These are phyloP conservation scores for Morone saxatilis DNA, from an alignment of 2,113 vertebrate genomes.

Conservation along the genomic window DNA sequence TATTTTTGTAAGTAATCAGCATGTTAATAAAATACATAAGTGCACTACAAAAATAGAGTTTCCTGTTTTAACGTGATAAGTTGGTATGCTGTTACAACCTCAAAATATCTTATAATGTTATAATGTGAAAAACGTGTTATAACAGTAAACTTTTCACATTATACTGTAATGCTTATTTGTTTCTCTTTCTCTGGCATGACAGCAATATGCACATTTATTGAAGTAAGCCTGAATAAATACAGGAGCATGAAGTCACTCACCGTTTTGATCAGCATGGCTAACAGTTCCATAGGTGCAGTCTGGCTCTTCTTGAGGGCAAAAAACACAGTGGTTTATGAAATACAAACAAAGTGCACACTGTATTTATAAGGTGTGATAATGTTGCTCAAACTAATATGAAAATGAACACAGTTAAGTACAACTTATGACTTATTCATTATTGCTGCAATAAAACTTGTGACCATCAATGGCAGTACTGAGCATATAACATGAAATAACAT, in stretches of 20 bases:
- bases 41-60: no score
- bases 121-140: no score
- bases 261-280: background rate
- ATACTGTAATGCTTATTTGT: no score
- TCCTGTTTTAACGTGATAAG: no score
- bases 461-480: background rate
- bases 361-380: no score
- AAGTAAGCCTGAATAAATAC: background rate
- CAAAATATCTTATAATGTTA: no score
- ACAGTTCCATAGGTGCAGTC: constrained; percentile 52
- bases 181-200: no score
- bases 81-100: no score
- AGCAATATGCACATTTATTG: background rate
- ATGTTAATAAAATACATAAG: no score
- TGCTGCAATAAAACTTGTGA: background rate
- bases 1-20: no score
- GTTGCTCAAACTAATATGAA: background rate
- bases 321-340: background rate
- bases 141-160: no score
- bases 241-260: constrained; percentile 4
- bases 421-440: background rate
- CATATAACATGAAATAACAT: no score
- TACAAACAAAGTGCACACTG: background rate
- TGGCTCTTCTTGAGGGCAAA: constrained; percentile 35
- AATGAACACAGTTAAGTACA: background rate